Percentiles rank a stretch among this genome's conserved stretches.
Evolutionary conservation across 2,113 vertebrate genomes (phyloP).

Genomic region (Chauna torquata): DNA sequence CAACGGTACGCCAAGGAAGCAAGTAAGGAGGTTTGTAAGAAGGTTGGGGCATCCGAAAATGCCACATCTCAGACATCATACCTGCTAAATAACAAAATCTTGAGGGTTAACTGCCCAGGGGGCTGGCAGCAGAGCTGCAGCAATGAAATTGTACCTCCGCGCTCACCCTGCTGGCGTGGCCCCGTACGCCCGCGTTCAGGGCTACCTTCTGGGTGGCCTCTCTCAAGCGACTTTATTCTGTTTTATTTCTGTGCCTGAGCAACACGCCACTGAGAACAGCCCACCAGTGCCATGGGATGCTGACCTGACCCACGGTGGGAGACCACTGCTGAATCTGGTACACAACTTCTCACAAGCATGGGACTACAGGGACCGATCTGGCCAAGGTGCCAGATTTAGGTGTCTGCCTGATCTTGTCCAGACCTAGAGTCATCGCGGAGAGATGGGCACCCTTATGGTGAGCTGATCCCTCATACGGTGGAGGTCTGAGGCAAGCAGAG

Average conservation of each 20-base stretch:
- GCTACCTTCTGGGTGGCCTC: background rate
- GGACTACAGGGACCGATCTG: background rate
- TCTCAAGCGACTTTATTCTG: background rate
- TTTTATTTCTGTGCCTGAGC: background rate
- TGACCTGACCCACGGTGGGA: background rate
- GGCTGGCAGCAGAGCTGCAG: background rate
- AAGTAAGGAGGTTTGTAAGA: background rate
- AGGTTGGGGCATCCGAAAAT: background rate
- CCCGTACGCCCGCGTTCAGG: background rate
- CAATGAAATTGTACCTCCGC: accelerated
- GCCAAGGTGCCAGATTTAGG: background rate
- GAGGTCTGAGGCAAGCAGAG: background rate
- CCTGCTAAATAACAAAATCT: background rate
- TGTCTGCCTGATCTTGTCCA: background rate
- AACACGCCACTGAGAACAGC: background rate
- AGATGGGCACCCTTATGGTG: background rate
- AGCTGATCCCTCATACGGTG: background rate
- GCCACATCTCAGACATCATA: background rate
- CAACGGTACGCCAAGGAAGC: background rate
- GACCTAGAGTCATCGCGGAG: background rate
- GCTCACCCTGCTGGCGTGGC: background rate
- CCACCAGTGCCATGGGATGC: background rate
- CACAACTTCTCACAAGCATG: accelerated
- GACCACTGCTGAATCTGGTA: background rate
- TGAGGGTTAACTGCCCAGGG: background rate